Conservation (phyloP, 2,113 vertebrate species). For the Oplegnathus fasciatus region DNA sequence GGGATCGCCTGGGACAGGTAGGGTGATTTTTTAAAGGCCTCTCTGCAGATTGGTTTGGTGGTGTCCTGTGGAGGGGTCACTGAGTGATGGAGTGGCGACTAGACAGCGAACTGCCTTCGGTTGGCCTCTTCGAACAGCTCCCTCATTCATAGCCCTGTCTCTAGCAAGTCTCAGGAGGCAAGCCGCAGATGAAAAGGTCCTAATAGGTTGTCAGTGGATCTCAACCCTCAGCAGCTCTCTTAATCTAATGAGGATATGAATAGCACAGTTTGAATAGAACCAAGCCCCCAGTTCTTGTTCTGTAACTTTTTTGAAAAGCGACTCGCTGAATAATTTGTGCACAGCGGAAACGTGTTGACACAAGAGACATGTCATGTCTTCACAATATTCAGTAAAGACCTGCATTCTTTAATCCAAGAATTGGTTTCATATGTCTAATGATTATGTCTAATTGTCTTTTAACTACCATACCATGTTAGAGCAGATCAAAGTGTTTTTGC, state of each 20-base stretch:
- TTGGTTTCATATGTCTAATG: conserved; percentile 35
- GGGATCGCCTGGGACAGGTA: conserved; percentile 75
- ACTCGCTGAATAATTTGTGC: conserved; percentile 9
- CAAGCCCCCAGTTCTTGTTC: conserved; percentile 4
- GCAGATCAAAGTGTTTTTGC: conserved; percentile 42
- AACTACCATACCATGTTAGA: conserved; percentile 48
- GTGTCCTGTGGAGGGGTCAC: conserved; percentile 65
- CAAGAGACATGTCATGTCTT: conserved; percentile 5
- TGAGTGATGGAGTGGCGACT: conserved; percentile 74
- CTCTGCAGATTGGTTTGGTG: conserved; percentile 70
- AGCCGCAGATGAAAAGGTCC: conserved; percentile 57
- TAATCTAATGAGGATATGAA: conserved; percentile 60
- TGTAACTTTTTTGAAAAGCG: conserved; percentile 14
- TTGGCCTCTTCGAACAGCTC: conserved; percentile 67
- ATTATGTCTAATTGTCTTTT: conserved; percentile 62
- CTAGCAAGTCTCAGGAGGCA: conserved; percentile 57
- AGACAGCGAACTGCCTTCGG: conserved; percentile 55
- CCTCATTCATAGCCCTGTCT: conserved; percentile 71
- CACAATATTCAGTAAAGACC: conserved; percentile 2
- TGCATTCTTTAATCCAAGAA: conserved; percentile 20
- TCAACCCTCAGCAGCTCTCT: conserved; percentile 37
- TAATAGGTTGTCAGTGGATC: conserved; percentile 54
- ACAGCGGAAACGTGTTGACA: conserved; percentile 26
- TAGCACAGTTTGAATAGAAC: conserved; percentile 33
- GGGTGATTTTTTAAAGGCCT: conserved; percentile 68